These are phyloP conservation scores for Gracilinanus agilis DNA, from an alignment of 2,113 vertebrate genomes.

Conservation along the genomic window DNA sequence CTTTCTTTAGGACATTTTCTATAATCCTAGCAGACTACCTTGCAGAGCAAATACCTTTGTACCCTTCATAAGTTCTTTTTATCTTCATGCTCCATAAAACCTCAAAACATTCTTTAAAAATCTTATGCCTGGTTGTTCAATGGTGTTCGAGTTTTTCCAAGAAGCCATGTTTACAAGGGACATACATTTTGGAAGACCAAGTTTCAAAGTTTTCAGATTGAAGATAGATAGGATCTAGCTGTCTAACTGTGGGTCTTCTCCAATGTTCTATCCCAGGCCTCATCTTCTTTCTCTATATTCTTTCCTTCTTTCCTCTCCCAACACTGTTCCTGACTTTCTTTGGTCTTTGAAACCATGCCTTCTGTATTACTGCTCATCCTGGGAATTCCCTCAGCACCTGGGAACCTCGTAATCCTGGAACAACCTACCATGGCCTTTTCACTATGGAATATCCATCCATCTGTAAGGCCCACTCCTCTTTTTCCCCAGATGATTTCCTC, in stretches of 20 bases:
- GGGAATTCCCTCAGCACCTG: no score
- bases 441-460: not conserved
- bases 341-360: no score
- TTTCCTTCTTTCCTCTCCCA: not conserved
- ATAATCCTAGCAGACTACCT: not conserved
- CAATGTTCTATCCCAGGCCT: not conserved
- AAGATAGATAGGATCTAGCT: not conserved
- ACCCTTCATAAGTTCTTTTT: not conserved
- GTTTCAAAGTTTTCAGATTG: not conserved
- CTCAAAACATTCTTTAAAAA: not conserved
- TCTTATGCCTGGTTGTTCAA: not conserved
- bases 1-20: not conserved
- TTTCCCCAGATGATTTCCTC: no score
- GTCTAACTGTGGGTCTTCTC: not conserved
- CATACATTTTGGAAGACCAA: not conserved
- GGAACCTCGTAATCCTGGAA: no score
- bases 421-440: not conserved
- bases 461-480: not conserved
- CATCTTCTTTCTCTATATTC: not conserved
- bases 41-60: not conserved
- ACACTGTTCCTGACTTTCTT: no score
- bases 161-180: not conserved
- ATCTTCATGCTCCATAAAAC: not conserved
- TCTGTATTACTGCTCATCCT: no score
- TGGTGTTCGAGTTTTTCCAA: not conserved